Conservation (phyloP, 2,113 vertebrate species). For the Sylvicapra grimmia region DNA sequence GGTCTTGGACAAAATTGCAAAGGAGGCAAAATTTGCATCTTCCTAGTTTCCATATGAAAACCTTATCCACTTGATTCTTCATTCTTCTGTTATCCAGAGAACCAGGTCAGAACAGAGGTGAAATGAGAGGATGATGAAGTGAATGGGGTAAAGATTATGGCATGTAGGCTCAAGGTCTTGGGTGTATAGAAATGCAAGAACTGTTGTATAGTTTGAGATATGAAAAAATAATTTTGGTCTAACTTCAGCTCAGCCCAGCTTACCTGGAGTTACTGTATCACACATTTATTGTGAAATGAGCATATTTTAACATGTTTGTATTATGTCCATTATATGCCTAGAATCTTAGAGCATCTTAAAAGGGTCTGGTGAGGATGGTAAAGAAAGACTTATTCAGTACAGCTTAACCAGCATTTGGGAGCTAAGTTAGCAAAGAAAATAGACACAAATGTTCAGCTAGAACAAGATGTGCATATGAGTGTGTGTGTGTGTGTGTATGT, state of each 20-base stretch:
- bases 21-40: not conserved
- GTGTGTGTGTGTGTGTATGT: not conserved
- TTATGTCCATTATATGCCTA: not conserved
- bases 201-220: not conserved
- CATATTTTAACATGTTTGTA: not conserved
- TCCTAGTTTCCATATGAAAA: not conserved
- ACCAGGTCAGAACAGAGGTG: not conserved
- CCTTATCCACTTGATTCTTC: not conserved
- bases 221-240: not conserved
- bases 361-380: not conserved
- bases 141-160: not conserved
- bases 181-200: not conserved
- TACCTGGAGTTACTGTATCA: not conserved
- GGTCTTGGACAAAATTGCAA: not conserved
- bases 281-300: not conserved
- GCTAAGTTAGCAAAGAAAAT: not conserved
- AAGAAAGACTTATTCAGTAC: not conserved
- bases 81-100: not conserved
- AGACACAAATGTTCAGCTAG: not conserved
- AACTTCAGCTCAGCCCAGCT: not conserved
- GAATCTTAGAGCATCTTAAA: not conserved
- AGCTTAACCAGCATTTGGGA: not conserved
- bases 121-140: not conserved
- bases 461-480: not conserved
- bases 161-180: too few species aligned